Base-by-base conservation (phyloP, 2,113 vertebrate genomes). In the Rousettus leschenaultii region DNA sequence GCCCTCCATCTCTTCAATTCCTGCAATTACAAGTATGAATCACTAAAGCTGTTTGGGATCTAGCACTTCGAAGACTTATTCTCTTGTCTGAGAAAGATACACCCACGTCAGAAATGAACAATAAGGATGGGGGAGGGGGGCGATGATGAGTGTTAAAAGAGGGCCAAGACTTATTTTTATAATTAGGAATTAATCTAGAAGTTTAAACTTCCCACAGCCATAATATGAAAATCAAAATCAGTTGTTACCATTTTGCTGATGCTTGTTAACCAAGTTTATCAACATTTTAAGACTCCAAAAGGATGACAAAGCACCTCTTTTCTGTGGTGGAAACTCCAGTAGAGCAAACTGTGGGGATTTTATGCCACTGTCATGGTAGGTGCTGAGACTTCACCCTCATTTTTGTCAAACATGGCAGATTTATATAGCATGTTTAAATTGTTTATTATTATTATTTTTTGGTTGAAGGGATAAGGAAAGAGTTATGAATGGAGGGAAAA, bases 201-300 rank as follows among this genome's bases (percentile, higher is more conserved):
- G 75, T 84, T 86, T 73, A 11, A 2, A 57, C 7, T 93, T 92
- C 66, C 97, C 89, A 70, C 6, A 19, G 33, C n/a, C 19, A 68
- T 30, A 93, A 87, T 75, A 68, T 92, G 66, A 97, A 71, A 95
- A 96, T 97, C 94, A 96, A 94, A 91, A 96, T 74, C 33, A 77
- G 91, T 86, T 89, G 83, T 53, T 89, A 96, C 93, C 73, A 95
- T 91, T 94, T 80, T 85, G 95, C 94, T 26, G 73, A 92, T 94
- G 85, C 90, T 95, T 94, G 82, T 97, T 95, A 97, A 97, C 89
- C 82, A 92, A 59, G 92, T 71, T 48, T 85, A 83, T 77, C 88
- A 92, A 95, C 86, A 96, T 98, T 97, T 89, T 59, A 92, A 43
- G 97, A 86, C 48, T 90, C 86, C 13, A 65, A 88, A 84, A 70